Conservation (phyloP, 2,888 invertebrate species). For the Drosophila algonquin region DNA sequence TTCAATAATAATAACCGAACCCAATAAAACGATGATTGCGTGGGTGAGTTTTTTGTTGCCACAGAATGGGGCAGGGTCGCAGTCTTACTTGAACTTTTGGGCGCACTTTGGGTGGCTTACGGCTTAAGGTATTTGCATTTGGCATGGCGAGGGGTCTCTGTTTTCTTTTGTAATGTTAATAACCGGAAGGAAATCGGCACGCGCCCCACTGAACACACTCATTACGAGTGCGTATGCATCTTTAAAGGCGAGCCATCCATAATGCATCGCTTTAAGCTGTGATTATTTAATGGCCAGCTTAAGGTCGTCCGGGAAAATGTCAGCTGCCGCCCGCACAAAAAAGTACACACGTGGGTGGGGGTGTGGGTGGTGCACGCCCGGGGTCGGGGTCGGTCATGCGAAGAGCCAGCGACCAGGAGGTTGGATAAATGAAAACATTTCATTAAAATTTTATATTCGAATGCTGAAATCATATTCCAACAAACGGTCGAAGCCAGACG, state of each 20-base stretch:
- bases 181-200: constrained; percentile 51
- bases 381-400: constrained; percentile 6
- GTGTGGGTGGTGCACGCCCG: neutral
- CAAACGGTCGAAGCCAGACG: constrained; percentile 19
- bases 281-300: constrained; percentile 53
- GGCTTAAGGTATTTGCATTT: constrained; percentile 23
- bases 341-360: neutral
- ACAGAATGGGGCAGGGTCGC: neutral
- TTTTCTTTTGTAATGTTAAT: constrained; percentile 38
- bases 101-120: neutral
- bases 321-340: constrained; percentile 15
- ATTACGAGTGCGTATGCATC: constrained; percentile 35
- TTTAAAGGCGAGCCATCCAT: constrained; percentile 44
- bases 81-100: constrained; percentile 7
- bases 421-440: constrained; percentile 46
- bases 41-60: constrained; percentile 41
- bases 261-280: constrained; percentile 53
- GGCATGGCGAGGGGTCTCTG: neutral
- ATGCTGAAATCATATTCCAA: constrained; percentile 49
- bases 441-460: constrained; percentile 59
- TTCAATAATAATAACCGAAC: constrained; percentile 81
- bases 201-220: constrained; percentile 40
- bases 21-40: constrained; percentile 77
- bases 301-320: constrained; percentile 42
- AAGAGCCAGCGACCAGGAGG: neutral